These are phyloP conservation scores for Mythimna ferrago DNA, from an alignment of 2,888 invertebrate genomes.

Conservation along the genomic window DNA sequence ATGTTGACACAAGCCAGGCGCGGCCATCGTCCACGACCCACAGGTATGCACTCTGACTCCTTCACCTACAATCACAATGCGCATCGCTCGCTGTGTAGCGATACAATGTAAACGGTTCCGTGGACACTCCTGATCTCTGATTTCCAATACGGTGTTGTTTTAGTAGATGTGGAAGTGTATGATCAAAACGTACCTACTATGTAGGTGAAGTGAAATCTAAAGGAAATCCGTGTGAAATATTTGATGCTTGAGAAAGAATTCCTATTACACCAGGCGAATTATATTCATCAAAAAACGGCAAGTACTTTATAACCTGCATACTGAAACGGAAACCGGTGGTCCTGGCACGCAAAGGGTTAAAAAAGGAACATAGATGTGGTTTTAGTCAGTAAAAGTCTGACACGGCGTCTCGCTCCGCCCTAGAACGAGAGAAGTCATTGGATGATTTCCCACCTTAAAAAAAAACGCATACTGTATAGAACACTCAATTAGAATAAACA, in stretches of 20 bases:
- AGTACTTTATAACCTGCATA: too few species aligned
- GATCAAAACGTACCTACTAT: neutral
- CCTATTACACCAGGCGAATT: neutral
- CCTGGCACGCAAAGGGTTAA: too few species aligned
- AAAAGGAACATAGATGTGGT: neutral
- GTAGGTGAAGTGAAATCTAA: neutral
- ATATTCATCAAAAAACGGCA: neutral
- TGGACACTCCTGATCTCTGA: neutral
- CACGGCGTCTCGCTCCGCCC: too few species aligned
- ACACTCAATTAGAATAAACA: neutral
- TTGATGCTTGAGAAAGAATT: neutral
- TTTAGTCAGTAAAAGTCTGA: too few species aligned
- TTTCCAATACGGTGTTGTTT: neutral
- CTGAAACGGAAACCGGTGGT: too few species aligned
- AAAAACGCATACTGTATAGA: neutral
- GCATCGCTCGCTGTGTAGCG: neutral
- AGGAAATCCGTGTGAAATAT: neutral
- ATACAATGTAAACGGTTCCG: neutral
- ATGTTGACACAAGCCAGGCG: neutral
- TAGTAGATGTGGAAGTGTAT: too few species aligned
- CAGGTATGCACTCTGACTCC: neutral
- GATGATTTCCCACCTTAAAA: too few species aligned
- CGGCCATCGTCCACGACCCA: neutral
- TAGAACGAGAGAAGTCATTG: too few species aligned
- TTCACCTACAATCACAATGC: neutral